Evolutionary conservation across 2,113 vertebrate species (phyloP).

Genomic region (Rhombomys opimus): DNA sequence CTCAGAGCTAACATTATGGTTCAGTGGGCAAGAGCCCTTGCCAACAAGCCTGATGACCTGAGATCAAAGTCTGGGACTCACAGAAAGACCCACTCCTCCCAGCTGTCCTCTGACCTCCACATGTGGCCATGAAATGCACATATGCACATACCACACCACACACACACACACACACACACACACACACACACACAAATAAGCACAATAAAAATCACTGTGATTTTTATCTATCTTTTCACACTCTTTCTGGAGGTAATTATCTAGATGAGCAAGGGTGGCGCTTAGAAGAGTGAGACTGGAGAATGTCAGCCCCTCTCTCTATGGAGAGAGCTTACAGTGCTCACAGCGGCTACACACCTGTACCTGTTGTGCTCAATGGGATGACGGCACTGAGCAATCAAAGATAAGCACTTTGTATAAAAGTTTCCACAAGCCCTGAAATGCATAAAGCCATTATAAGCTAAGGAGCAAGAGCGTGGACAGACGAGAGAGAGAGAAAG

Average conservation of each 20-base stretch:
- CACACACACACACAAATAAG: not conserved
- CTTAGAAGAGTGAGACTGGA: conserved; percentile 39
- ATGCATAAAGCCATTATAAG: conserved; percentile 74
- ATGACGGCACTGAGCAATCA: conserved; percentile 47
- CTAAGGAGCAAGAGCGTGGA: conserved; percentile 74
- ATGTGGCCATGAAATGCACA: not conserved
- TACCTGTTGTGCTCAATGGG: conserved; percentile 35
- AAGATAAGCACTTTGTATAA: conserved; percentile 61
- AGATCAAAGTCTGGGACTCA: not conserved
- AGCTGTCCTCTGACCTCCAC: not conserved
- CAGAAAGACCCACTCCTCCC: not conserved
- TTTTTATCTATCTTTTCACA: not conserved
- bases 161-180: not conserved
- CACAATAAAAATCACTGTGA: not conserved
- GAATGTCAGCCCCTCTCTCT: not conserved
- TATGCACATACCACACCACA: not conserved
- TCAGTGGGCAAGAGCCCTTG: not conserved
- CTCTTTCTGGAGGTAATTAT: conserved; percentile 30
- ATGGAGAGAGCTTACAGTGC: not conserved
- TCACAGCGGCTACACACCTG: conserved; percentile 46
- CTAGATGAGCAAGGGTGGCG: conserved; percentile 38
- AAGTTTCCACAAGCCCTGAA: conserved; percentile 63
- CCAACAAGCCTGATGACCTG: not conserved
- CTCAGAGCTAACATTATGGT: not conserved
- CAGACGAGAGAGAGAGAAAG: conserved; percentile 35